These are phyloP conservation scores for Scaptomyza caliginosa DNA, from an alignment of 2,888 invertebrate genomes.

Conservation along the genomic window DNA sequence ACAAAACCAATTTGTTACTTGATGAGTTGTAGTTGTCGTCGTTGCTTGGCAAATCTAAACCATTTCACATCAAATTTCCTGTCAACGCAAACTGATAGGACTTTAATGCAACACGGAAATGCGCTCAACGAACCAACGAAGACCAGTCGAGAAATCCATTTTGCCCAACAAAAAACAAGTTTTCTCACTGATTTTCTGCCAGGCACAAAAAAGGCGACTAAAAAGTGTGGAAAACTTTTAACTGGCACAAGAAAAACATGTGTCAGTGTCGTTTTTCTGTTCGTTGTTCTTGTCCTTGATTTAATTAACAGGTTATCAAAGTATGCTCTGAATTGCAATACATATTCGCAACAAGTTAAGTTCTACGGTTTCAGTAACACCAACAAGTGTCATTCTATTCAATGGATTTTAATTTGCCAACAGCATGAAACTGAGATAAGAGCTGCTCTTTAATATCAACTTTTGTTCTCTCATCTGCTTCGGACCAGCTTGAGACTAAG, in stretches of 20 bases:
- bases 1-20: conserved; percentile 63
- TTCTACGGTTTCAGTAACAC: background rate
- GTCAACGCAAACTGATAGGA: conserved; percentile 45
- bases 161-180: conserved; percentile 38
- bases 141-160: conserved; percentile 40
- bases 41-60: conserved; percentile 44
- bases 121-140: conserved; percentile 49
- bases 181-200: conserved; percentile 49
- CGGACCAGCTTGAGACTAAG: background rate
- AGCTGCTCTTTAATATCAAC: background rate
- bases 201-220: background rate
- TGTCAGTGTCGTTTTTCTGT: background rate
- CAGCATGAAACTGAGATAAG: background rate
- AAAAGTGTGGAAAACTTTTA: background rate
- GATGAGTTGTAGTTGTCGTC: conserved; percentile 16
- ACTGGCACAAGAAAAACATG: background rate
- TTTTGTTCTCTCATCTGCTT: background rate
- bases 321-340: background rate
- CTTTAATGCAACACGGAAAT: conserved; percentile 74
- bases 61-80: conserved; percentile 70
- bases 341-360: conserved; percentile 12
- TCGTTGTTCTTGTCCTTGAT: background rate
- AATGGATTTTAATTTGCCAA: conserved; percentile 24
- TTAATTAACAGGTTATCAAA: background rate
- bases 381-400: conserved; percentile 34